These are phyloP conservation scores for Coelopa frigida DNA, from an alignment of 1,140 invertebrate species.

Conservation along the genomic window DNA sequence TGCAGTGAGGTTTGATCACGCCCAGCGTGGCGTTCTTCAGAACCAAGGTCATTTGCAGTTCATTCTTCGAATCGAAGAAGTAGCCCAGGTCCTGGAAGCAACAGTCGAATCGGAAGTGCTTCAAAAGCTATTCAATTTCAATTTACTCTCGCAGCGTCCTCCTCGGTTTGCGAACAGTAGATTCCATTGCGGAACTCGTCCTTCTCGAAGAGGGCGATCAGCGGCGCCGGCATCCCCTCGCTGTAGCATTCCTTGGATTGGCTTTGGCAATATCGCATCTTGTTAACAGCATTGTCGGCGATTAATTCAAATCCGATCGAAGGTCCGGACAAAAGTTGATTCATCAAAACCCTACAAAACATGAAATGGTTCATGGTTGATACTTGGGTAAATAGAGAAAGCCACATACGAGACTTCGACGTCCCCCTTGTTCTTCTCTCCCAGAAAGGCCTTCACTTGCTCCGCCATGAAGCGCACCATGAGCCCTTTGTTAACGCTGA, in stretches of 20 bases:
- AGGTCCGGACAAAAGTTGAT: conserved; percentile 62
- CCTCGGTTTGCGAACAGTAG: conserved; percentile 56
- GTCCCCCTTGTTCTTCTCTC: conserved; percentile 51
- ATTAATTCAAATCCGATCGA: conserved; percentile 68
- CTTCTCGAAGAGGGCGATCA: conserved; percentile 67
- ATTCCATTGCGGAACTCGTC: conserved; percentile 64
- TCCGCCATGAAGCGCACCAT: conserved; percentile 55
- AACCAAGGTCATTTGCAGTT: conserved; percentile 22
- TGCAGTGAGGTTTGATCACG: conserved; percentile 86
- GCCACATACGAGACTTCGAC: conserved; percentile 55
- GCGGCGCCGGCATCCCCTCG: conserved; percentile 50
- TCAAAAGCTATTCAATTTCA: conserved; percentile 2
- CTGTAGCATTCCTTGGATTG: conserved; percentile 11
- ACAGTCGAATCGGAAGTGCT: not conserved
- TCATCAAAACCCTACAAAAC: conserved; percentile 48
- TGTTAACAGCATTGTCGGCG: conserved; percentile 60
- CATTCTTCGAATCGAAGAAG: conserved; percentile 53
- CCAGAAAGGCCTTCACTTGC: conserved; percentile 50
- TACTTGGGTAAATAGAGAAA: not conserved
- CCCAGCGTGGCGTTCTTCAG: conserved; percentile 60
- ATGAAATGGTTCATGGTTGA: too few species aligned
- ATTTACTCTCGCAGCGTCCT: conserved; percentile 48
- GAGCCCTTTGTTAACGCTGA: conserved; percentile 65
- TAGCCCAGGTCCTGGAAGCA: conserved; percentile 57
- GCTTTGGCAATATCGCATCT: conserved; percentile 34